Evolutionary conservation across 2,113 vertebrate species (phyloP).

Genomic region (Tringa solitaria): DNA sequence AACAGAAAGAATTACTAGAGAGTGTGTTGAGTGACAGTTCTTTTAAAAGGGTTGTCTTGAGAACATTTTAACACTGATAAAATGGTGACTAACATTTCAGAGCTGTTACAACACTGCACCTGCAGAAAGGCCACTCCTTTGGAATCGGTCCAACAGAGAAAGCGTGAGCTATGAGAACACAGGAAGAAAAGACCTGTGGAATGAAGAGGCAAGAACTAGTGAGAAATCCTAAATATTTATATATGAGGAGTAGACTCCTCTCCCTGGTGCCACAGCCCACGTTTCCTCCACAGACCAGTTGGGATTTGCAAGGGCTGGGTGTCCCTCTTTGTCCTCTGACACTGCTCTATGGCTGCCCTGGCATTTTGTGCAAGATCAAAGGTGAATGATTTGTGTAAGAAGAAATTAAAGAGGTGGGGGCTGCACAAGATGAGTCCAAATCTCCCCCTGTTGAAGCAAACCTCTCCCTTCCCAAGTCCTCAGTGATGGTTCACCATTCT

Average conservation of each 20-base stretch:
- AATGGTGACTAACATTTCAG: slow-evolving; percentile 8
- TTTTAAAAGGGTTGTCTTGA: neutral
- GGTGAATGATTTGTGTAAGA: neutral
- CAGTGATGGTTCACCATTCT: neutral
- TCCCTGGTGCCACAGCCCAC: neutral
- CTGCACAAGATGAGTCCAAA: neutral
- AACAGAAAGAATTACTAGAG: slow-evolving; percentile 26
- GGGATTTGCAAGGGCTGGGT: neutral
- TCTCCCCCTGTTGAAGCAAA: neutral
- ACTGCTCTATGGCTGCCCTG: neutral
- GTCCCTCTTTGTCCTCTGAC: neutral
- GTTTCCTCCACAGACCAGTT: neutral
- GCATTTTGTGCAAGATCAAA: neutral
- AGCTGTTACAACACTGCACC: neutral
- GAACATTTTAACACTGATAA: neutral
- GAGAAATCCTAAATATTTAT: neutral
- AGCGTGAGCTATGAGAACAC: neutral
- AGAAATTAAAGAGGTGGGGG: neutral
- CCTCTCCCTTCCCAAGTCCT: neutral
- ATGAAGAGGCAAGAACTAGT: neutral
- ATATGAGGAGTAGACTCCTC: neutral
- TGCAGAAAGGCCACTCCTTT: neutral
- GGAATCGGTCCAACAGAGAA: neutral
- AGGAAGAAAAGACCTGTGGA: neutral
- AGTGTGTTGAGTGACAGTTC: slow-evolving; percentile 14